phyloP scores from a whole-genome alignment of 2,888 invertebrate genomes.

The Hylaea fasciaria region DNA sequence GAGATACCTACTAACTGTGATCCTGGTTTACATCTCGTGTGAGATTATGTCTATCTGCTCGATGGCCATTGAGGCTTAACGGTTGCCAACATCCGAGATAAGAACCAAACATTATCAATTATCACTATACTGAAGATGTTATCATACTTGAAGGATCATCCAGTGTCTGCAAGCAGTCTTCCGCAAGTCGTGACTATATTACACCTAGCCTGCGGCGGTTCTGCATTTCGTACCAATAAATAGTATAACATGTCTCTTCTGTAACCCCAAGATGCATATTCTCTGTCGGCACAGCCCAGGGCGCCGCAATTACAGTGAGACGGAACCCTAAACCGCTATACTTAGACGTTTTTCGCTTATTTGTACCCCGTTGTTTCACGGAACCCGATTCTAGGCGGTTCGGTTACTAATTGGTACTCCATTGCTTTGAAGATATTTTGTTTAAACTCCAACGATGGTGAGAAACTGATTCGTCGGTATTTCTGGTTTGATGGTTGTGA shows the following conservation, averaged over 20 bases:
- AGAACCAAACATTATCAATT: no score
- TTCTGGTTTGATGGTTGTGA: neutral
- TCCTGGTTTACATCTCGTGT: no score
- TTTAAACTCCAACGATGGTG: conserved; percentile 28
- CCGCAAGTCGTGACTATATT: no score
- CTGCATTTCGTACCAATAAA: no score
- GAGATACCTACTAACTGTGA: no score
- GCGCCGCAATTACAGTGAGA: conserved; percentile 72
- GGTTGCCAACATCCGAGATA: no score
- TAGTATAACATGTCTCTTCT: conserved; percentile 11
- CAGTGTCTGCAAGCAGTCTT: no score
- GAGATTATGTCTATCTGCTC: no score
- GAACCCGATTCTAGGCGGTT: conserved; percentile 64
- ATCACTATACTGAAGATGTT: no score
- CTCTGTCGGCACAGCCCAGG: conserved; percentile 58
- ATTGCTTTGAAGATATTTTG: conserved; percentile 57
- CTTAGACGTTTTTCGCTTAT: conserved; percentile 77
- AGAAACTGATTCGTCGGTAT: conserved; percentile 6
- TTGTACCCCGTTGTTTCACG: conserved; percentile 55
- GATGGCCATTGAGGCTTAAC: no score
- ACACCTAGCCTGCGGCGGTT: no score
- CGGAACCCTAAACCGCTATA: conserved; percentile 70
- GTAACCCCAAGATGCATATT: conserved; percentile 31
- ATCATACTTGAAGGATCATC: no score
- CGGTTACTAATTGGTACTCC: conserved; percentile 76